A percentile compares a stretch with the other conserved stretches of the same genome.
Conservation (phyloP, 2,888 invertebrate genomes). For the Philhelius pedissequus region DNA sequence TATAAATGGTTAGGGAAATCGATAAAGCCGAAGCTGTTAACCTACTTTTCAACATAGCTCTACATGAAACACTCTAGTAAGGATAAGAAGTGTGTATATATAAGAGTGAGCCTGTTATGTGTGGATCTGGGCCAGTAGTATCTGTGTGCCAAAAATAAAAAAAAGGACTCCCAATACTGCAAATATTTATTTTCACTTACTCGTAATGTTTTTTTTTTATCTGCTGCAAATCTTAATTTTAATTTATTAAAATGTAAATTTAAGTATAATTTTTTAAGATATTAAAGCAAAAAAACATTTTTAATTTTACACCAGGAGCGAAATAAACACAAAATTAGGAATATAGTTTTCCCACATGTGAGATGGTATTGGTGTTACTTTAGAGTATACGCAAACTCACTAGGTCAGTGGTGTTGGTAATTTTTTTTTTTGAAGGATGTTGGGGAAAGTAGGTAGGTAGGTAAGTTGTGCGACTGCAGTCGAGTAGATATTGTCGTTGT, state of each 20-base stretch:
- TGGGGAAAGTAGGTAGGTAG: constrained; percentile 60
- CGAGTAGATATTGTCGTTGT: constrained; percentile 21
- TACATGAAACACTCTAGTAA: constrained; percentile 28
- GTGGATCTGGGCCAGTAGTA: neutral
- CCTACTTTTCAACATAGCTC: constrained; percentile 57
- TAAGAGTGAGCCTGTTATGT: constrained; percentile 5
- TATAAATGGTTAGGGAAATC: constrained; percentile 58
- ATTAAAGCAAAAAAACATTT: constrained; percentile 27
- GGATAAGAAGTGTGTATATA: constrained; percentile 12
- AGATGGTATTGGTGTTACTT: constrained; percentile 51
- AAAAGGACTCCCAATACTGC: constrained; percentile 11
- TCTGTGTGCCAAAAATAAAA: constrained; percentile 21
- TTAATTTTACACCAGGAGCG: neutral
- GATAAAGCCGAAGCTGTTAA: constrained; percentile 68
- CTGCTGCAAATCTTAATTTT: constrained; percentile 23
- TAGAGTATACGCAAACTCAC: constrained; percentile 58
- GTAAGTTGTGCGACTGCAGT: neutral
- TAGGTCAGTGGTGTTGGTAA: constrained; percentile 3
- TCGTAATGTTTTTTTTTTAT: neutral
- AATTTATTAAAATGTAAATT: constrained; percentile 29
- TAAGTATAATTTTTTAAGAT: constrained; percentile 8
- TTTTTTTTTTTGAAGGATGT: constrained; percentile 21
- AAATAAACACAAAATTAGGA: constrained; percentile 30
- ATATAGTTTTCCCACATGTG: constrained; percentile 12
- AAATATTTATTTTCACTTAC: constrained; percentile 35